phyloP scores from a whole-genome alignment of 2,113 vertebrate genomes.

The Opisthocomus hoazin region DNA sequence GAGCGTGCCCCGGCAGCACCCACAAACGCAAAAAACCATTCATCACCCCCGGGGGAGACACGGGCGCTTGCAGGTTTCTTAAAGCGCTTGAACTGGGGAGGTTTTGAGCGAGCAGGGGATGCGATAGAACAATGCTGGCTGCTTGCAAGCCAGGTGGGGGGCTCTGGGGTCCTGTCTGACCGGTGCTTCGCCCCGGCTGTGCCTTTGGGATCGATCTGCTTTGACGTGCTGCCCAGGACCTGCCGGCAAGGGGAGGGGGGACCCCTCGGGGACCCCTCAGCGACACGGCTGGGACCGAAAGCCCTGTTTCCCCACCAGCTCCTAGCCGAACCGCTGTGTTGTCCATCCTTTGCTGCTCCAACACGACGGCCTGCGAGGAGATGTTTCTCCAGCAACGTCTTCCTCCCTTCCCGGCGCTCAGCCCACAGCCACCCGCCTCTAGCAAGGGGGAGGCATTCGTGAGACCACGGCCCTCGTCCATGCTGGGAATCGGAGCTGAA shows the following conservation, averaged over 20 bases:
- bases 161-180: not conserved
- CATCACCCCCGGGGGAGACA: too few species aligned
- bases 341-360: not conserved
- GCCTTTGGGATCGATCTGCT: not conserved
- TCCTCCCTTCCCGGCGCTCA: not conserved
- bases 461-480: not conserved
- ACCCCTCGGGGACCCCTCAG: not conserved
- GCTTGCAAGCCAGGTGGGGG: not conserved
- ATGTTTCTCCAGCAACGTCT: not conserved
- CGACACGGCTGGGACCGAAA: accelerated
- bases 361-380: accelerated
- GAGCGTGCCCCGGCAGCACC: not conserved
- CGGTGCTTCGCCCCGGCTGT: not conserved
- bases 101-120: not conserved
- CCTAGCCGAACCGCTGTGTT: accelerated
- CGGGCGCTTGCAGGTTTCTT: too few species aligned
- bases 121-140: not conserved
- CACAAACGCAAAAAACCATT: not conserved
- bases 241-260: too few species aligned
- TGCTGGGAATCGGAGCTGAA: not conserved
- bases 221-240: not conserved
- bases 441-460: accelerated
- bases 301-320: not conserved
- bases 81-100: not conserved
- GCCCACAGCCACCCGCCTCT: not conserved